Percentiles rank a stretch among this genome's conserved stretches.
phyloP scores from a whole-genome alignment of 2,113 vertebrate genomes.

The Pteronura brasiliensis region DNA sequence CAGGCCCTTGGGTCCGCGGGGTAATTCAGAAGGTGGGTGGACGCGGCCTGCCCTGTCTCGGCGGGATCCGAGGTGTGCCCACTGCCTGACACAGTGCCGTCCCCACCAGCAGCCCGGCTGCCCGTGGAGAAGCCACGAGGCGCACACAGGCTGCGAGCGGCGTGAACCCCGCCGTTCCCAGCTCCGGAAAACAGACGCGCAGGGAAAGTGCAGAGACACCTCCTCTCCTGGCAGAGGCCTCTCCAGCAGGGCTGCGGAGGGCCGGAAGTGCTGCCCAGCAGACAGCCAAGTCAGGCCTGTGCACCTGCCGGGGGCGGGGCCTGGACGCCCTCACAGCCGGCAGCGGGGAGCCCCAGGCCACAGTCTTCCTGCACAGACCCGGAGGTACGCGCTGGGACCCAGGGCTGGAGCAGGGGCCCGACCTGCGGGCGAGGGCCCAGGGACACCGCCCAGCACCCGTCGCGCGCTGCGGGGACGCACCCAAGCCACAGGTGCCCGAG shows the following conservation, averaged over 20 bases:
- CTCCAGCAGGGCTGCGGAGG: not conserved
- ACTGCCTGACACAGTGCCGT: not conserved
- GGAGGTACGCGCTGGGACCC: not conserved
- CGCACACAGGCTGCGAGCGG: not conserved
- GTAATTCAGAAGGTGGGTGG: not conserved
- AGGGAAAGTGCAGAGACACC: not conserved
- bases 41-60: accelerated
- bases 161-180: accelerated
- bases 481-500: not conserved
- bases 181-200: not conserved
- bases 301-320: not conserved
- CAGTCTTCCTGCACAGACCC: not conserved
- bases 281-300: not conserved
- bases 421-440: not conserved
- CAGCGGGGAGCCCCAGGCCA: not conserved
- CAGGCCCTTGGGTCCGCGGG: accelerated
- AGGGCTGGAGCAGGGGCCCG: too few relatives aligned
- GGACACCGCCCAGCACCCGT: too few relatives aligned
- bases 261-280: not conserved
- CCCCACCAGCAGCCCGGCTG: accelerated
- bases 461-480: too few relatives aligned
- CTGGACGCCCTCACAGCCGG: accelerated
- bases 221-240: not conserved
- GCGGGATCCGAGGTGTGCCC: accelerated
- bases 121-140: not conserved